Evolutionary conservation across 2,888 invertebrate genomes (phyloP).

Genomic region (Ischnus inquisitorius): DNA sequence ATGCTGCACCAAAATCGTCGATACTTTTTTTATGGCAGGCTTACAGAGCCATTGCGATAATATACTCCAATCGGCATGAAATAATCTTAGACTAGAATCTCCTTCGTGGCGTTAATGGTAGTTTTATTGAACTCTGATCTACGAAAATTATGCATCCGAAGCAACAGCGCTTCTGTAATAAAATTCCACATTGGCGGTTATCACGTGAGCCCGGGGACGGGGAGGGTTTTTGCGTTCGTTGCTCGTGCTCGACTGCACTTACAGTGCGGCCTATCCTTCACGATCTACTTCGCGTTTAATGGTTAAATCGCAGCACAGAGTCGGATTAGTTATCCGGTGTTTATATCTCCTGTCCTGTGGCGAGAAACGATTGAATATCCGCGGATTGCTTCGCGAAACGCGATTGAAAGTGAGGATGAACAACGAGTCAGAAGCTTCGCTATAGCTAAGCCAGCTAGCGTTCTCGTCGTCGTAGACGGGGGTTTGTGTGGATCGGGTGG

Average conservation of each 20-base stretch:
- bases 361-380: slow-evolving; percentile 17
- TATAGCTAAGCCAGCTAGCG: background rate
- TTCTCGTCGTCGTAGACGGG: slow-evolving; percentile 12
- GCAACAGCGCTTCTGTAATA: background rate
- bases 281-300: slow-evolving; percentile 1
- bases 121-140: slow-evolving; percentile 10
- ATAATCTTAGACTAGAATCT: background rate
- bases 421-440: background rate
- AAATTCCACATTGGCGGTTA: slow-evolving; percentile 27
- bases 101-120: slow-evolving; percentile 17
- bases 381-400: slow-evolving; percentile 23
- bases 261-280: slow-evolving; percentile 15
- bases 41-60: background rate
- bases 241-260: slow-evolving; percentile 16
- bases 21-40: background rate
- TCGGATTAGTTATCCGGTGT: slow-evolving; percentile 10
- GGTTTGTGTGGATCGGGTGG: slow-evolving; percentile 21
- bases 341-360: background rate
- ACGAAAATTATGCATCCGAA: slow-evolving; percentile 10
- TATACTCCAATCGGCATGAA: background rate
- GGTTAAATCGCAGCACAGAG: slow-evolving; percentile 20
- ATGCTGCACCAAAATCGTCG: background rate
- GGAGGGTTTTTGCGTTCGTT: background rate
- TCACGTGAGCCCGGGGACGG: background rate
- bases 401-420: slow-evolving; percentile 37